phyloP scores from a whole-genome alignment of 2,888 invertebrate species.

The Drosophila maculinotata region DNA sequence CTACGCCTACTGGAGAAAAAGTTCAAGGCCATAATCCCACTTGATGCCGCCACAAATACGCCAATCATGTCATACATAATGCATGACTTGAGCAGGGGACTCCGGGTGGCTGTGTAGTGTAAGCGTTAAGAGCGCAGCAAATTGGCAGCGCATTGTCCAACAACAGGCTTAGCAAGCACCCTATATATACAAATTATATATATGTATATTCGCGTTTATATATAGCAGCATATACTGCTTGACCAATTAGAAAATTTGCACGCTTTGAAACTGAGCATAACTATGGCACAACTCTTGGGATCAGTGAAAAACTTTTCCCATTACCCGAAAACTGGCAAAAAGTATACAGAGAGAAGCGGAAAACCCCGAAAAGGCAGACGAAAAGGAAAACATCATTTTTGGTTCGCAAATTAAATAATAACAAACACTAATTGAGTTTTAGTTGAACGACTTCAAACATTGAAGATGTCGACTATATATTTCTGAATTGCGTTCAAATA shows the following conservation, averaged over 20 bases:
- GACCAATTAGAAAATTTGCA: slow-evolving; percentile 51
- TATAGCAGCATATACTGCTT: slow-evolving; percentile 1
- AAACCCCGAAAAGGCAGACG: slow-evolving; percentile 16
- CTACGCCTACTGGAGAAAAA: slow-evolving; percentile 51
- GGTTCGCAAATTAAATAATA: slow-evolving; percentile 65
- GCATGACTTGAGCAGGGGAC: slow-evolving; percentile 29
- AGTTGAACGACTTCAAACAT: slow-evolving; percentile 50
- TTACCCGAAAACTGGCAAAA: slow-evolving; percentile 47
- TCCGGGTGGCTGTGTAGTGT: background rate
- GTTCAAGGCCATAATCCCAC: slow-evolving; percentile 76
- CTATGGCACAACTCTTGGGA: slow-evolving; percentile 41
- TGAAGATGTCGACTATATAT: slow-evolving; percentile 2
- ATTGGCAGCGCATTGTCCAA: slow-evolving; percentile 43
- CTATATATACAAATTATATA: background rate
- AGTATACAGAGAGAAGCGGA: background rate
- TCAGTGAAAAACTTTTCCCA: slow-evolving; percentile 66
- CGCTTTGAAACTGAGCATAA: slow-evolving; percentile 40
- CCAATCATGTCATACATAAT: slow-evolving; percentile 76
- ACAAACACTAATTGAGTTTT: slow-evolving; percentile 73
- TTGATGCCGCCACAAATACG: slow-evolving; percentile 75
- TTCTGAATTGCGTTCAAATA: background rate
- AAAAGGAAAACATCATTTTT: slow-evolving; percentile 37
- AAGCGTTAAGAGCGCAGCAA: slow-evolving; percentile 43
- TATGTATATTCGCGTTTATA: background rate
- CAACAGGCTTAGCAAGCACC: slow-evolving; percentile 40